Conservation (phyloP, 2,113 vertebrate genomes). For the Amphiprion ocellaris region DNA sequence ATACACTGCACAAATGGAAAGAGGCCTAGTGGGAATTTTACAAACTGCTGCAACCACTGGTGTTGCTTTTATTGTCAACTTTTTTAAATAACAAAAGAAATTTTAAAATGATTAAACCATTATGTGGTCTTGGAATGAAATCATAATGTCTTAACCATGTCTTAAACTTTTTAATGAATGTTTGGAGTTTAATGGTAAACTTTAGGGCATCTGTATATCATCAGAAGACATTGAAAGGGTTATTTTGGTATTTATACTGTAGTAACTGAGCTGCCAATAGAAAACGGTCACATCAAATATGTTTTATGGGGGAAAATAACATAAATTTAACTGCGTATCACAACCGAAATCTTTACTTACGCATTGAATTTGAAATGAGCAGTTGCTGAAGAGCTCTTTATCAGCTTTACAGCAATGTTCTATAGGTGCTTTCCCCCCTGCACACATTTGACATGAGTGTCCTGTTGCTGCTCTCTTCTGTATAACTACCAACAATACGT, state of each 20-base stretch:
- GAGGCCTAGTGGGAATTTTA: conserved; percentile 47
- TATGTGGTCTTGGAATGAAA: conserved; percentile 62
- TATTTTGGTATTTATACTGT: conserved; percentile 38
- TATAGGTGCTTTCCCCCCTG: not conserved
- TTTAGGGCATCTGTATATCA: conserved; percentile 31
- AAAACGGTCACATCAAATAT: conserved; percentile 20
- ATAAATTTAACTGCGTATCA: not conserved
- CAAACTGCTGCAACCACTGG: conserved; percentile 47
- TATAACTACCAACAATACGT: conserved; percentile 11
- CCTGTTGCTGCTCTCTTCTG: conserved; percentile 14
- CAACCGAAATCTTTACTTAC: not conserved
- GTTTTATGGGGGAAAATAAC: conserved; percentile 8
- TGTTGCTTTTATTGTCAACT: conserved; percentile 70
- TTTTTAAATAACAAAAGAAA: conserved; percentile 44
- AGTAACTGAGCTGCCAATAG: conserved; percentile 35
- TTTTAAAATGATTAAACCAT: conserved; percentile 42
- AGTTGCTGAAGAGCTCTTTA: not conserved
- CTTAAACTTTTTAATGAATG: conserved; percentile 63
- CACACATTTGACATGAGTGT: conserved; percentile 23
- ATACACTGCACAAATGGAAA: conserved; percentile 48
- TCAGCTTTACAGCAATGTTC: not conserved
- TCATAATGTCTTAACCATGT: conserved; percentile 61
- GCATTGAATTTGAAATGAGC: conserved; percentile 9
- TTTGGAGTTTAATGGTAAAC: conserved; percentile 43
- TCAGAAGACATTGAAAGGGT: conserved; percentile 26